Evolutionary conservation across 2,797 vertebrate genomes (phyloP), one percentile per base, ranked within the genome.

Genomic region (Vespertilio murinus): DNA sequence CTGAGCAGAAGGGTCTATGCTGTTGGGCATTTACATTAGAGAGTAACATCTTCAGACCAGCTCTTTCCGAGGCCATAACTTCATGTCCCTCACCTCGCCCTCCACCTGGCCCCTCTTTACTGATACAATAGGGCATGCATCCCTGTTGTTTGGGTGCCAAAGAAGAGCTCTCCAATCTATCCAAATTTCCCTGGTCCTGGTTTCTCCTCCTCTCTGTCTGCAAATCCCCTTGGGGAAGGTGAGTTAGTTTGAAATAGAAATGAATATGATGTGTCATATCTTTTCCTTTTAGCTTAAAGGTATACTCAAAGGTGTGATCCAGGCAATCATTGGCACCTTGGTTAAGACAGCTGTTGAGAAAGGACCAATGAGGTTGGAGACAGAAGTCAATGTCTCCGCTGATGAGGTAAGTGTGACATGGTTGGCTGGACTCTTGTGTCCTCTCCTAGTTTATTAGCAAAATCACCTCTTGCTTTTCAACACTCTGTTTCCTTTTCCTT

Each of bases 341-440:
- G 61, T n/a, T 1, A 64, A n/a, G 16, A n/a, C 3, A 16, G 6
- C 8, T 1, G 5, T 30, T 16, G 30, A 7, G 28, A 30, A 30
- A 8, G 84, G 98, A 97, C 45, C 99, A 99, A 91, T 1, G 61
- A 90, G 98, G 33, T 99, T 98, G 97, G 94, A 97, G 6, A 75
- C 99, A 96, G 98, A 98, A 90, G 99, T 99, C 99, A 8, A 99
- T 96, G 98, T 98, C 95, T 99, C 99, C 40, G 99, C 99, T 0
- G 99, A 99, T 96, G 99, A 99, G 99, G 99, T 99, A 88, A 85
- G 98, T 93, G 82, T 7, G 18, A 0, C 38, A 0, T 3, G 69
- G 59, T 11, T 23, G 9, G 35, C 23, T 22, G 10, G 70, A 49
- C n/a, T 2, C 6, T 59, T 45, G 1, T 49, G 64, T 45, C 25